phyloP scores from a whole-genome alignment of 1,140 invertebrate species.

The Episyrphus balteatus region DNA sequence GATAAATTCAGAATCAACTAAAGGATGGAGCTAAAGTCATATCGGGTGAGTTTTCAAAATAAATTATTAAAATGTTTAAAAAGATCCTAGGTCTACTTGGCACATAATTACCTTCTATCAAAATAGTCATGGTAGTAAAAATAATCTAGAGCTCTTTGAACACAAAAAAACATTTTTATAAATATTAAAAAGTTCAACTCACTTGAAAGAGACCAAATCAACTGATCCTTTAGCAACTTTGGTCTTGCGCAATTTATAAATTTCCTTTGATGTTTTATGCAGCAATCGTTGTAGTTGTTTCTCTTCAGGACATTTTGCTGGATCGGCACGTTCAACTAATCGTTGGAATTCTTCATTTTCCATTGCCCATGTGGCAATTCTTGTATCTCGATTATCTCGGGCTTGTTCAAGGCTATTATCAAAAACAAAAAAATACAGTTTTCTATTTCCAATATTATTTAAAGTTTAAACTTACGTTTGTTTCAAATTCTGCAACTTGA shows the following conservation, averaged over 20 bases:
- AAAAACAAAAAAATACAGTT: slow-evolving; percentile 3
- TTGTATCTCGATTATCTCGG: slow-evolving; percentile 62
- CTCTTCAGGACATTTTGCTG: slow-evolving; percentile 57
- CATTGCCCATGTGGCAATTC: slow-evolving; percentile 70
- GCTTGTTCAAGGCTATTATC: slow-evolving; percentile 52
- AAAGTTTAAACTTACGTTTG: slow-evolving; percentile 40
- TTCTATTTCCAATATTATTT: neutral
- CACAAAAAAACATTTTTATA: neutral
- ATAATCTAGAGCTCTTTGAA: neutral
- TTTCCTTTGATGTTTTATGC: slow-evolving; percentile 76
- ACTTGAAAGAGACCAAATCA: slow-evolving; percentile 89
- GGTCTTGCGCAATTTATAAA: slow-evolving; percentile 78
- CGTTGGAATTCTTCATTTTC: slow-evolving; percentile 77
- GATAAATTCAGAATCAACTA: no score
- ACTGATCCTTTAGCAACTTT: slow-evolving; percentile 80
- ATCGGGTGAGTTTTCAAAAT: no score
- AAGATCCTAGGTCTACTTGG: no score
- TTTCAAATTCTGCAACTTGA: slow-evolving; percentile 68
- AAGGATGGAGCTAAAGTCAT: no score
- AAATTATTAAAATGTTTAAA: no score
- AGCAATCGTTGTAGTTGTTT: slow-evolving; percentile 70
- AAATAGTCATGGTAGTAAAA: no score
- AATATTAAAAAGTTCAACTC: no score
- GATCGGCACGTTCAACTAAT: slow-evolving; percentile 53
- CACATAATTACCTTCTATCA: no score